Percentiles rank a stretch among this genome's conserved stretches.
These are phyloP conservation scores for Patella pellucida DNA, from an alignment of 2,888 invertebrate species.

Conservation along the genomic window DNA sequence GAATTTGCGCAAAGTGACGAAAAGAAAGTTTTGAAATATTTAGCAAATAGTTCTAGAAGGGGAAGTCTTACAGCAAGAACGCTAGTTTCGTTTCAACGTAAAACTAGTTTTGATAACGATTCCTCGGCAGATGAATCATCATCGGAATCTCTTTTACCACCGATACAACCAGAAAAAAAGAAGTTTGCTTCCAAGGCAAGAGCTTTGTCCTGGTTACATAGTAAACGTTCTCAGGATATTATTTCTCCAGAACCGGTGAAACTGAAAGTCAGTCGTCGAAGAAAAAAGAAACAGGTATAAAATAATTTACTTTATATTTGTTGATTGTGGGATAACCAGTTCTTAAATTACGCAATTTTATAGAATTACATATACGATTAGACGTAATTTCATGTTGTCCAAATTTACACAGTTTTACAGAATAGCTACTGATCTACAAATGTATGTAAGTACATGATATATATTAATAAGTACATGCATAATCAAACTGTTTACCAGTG, in stretches of 20 bases:
- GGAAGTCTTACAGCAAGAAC: not conserved
- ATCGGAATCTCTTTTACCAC: not conserved
- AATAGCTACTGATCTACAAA: too few relatives aligned
- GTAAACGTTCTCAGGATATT: not conserved
- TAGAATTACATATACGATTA: too few relatives aligned
- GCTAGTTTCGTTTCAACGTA: not conserved
- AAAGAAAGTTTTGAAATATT: not conserved
- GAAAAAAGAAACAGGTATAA: not conserved
- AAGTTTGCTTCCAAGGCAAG: constrained; percentile 2
- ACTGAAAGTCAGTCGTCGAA: not conserved
- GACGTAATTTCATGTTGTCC: too few relatives aligned
- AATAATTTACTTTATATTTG: too few relatives aligned
- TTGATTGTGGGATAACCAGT: too few relatives aligned
- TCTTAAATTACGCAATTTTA: too few relatives aligned
- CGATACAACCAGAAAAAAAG: not conserved
- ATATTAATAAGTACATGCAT: too few relatives aligned
- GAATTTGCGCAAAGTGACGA: constrained; percentile 9
- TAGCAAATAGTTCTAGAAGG: not conserved
- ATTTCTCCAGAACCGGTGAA: constrained; percentile 1
- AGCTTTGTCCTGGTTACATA: not conserved
- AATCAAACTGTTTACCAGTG: too few relatives aligned
- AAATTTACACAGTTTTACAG: too few relatives aligned
- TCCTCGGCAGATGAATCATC: not conserved
- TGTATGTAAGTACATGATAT: too few relatives aligned
- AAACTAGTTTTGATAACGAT: not conserved